phyloP scores from a whole-genome alignment of 2,797 vertebrate species.

The Poeciliopsis gracilis region DNA sequence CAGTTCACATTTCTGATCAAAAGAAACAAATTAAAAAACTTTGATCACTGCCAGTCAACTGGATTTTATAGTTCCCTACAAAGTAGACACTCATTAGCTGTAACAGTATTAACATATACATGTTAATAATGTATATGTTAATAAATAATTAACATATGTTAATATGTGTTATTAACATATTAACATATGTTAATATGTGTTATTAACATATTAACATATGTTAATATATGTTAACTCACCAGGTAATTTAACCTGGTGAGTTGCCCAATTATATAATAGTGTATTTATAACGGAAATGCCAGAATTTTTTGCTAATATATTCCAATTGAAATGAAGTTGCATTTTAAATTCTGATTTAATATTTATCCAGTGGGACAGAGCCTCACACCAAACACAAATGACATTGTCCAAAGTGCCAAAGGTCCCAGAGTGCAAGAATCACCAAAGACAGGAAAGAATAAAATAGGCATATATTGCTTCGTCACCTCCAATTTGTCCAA shows the following conservation, averaged over 20 bases:
- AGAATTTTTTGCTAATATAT: neutral
- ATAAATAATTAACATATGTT: too few relatives aligned
- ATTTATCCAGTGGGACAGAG: neutral
- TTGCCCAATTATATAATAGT: neutral
- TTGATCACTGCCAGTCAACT: neutral
- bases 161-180: too few relatives aligned
- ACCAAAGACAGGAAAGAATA: neutral
- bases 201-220: too few relatives aligned
- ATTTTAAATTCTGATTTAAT: neutral
- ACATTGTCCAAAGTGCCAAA: neutral
- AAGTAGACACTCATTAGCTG: neutral
- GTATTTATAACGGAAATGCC: neutral
- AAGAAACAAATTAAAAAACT: conserved; percentile 18
- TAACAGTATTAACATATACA: neutral
- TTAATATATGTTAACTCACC: too few relatives aligned
- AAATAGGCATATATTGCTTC: neutral
- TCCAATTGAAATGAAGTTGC: neutral
- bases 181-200: too few relatives aligned
- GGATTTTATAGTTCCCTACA: neutral
- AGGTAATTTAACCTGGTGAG: too few relatives aligned
- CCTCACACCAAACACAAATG: neutral
- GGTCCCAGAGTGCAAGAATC: neutral
- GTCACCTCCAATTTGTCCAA: neutral
- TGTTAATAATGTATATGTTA: too few relatives aligned
- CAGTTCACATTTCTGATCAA: conserved; percentile 87